Evolutionary conservation across 2,113 vertebrate species (phyloP).

Genomic region (Caracal caracal): DNA sequence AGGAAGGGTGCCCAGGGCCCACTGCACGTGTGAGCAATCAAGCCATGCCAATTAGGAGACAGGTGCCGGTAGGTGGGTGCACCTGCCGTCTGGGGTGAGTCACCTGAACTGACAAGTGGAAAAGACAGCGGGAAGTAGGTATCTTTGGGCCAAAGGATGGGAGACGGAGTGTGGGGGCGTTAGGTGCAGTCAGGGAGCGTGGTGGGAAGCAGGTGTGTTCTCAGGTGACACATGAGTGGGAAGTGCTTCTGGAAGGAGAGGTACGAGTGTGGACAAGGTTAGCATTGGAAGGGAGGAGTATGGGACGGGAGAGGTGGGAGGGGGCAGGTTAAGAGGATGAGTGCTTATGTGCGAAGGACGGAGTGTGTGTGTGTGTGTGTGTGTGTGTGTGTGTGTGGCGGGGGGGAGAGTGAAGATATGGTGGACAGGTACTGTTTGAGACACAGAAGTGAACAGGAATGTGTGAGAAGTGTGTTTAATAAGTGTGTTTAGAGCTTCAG

Average conservation of each 20-base stretch:
- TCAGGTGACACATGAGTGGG: neutral
- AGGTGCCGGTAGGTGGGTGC: too few relatives aligned
- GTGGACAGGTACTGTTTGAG: neutral
- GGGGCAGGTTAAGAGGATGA: neutral
- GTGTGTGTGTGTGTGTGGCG: neutral
- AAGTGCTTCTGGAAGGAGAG: neutral
- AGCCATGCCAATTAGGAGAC: neutral
- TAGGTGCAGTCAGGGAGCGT: neutral
- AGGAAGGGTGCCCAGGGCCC: neutral
- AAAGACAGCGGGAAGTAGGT: neutral
- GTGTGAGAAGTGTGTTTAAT: neutral
- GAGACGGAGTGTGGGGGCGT: rapidly evolving
- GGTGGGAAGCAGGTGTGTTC: neutral
- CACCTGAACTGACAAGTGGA: neutral
- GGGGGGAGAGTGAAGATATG: too few relatives aligned
- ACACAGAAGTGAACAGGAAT: neutral
- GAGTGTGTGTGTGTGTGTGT: neutral
- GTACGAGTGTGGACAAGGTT: neutral
- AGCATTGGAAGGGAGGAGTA: neutral
- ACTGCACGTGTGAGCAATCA: neutral
- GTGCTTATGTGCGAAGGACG: neutral
- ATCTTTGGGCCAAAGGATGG: neutral
- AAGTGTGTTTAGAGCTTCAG: neutral
- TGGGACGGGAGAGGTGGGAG: neutral
- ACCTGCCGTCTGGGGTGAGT: neutral